Conservation (phyloP, 2,888 invertebrate species). For the Chloroclysta siterata region DNA sequence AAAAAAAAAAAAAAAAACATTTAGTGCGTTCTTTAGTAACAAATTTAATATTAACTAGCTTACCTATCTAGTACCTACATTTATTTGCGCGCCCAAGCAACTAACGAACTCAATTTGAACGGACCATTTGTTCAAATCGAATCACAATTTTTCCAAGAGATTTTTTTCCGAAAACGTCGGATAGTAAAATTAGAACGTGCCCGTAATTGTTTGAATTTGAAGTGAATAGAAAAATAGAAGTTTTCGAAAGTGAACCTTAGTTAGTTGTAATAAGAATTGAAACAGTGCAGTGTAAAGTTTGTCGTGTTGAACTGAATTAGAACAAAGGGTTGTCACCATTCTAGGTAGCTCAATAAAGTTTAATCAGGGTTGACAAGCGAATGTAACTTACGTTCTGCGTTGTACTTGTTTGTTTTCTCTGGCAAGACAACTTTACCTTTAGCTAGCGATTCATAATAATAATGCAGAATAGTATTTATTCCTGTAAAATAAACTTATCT, state of each 20-base stretch:
- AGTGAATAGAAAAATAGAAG: slow-evolving; percentile 40
- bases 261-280: slow-evolving; percentile 28
- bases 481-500: no score
- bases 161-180: slow-evolving; percentile 59
- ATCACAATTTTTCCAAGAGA: slow-evolving; percentile 56
- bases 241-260: slow-evolving; percentile 38
- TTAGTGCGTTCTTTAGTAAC: no score
- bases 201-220: slow-evolving; percentile 69
- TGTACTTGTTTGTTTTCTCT: slow-evolving; percentile 33
- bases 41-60: no score
- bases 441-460: slow-evolving; percentile 5
- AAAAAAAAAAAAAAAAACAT: no score
- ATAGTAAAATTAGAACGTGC: slow-evolving; percentile 71
- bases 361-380: slow-evolving; percentile 66
- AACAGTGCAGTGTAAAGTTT: slow-evolving; percentile 40
- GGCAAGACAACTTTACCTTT: slow-evolving; percentile 27
- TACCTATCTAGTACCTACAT: slow-evolving; percentile 28
- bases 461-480: not conserved
- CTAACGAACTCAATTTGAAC: slow-evolving; percentile 51
- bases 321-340: slow-evolving; percentile 73
- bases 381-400: slow-evolving; percentile 51
- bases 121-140: slow-evolving; percentile 58
- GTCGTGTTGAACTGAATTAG: slow-evolving; percentile 61
- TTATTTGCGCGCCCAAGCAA: slow-evolving; percentile 42
- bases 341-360: slow-evolving; percentile 70